These are phyloP conservation scores for Toxostoma redivivum DNA, from an alignment of 2,113 vertebrate species.

Conservation along the genomic window DNA sequence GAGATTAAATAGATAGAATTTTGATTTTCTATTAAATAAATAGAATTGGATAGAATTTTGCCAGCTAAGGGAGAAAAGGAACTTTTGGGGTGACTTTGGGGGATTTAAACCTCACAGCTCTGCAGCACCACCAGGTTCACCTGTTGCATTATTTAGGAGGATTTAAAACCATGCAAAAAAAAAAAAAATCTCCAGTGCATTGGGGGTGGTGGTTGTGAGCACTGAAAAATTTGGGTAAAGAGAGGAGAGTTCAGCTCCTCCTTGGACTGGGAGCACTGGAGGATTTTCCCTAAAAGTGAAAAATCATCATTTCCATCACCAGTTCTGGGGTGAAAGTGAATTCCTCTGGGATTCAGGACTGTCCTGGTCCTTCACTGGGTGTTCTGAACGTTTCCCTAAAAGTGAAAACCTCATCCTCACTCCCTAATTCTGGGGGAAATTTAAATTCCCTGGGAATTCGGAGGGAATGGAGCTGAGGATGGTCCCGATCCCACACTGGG, in stretches of 20 bases:
- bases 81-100: neutral
- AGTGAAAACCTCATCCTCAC: no score
- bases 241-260: neutral
- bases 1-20: neutral
- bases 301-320: neutral
- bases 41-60: neutral
- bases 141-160: neutral
- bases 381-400: no score
- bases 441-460: neutral
- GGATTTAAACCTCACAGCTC: neutral
- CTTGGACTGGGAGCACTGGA: neutral
- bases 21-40: no score
- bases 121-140: neutral
- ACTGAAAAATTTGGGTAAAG: fast-evolving
- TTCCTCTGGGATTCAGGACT: neutral
- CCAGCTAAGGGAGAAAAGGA: neutral
- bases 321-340: neutral
- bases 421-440: no score
- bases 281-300: no score
- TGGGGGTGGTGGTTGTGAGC: fast-evolving
- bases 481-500: neutral
- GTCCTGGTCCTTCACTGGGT: neutral
- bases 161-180: neutral
- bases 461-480: neutral
- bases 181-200: no score